phyloP scores from a whole-genome alignment of 1,140 invertebrate species.

The Gryllus bimaculatus region DNA sequence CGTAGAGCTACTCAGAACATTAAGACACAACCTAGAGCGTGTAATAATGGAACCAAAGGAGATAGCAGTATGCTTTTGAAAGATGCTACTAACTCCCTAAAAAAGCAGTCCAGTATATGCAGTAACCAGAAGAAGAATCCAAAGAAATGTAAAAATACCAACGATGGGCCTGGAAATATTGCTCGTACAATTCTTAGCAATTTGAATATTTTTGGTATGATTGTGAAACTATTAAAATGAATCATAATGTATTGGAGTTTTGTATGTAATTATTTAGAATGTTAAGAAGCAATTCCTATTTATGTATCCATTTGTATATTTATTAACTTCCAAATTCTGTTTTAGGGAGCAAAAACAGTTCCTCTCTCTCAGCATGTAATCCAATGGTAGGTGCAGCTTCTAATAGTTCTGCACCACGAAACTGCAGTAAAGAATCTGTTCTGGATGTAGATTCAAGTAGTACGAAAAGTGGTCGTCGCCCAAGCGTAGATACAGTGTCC shows the following conservation, averaged over 20 bases:
- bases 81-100: neutral
- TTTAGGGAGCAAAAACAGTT: no score
- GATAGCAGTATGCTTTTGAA: slow-evolving; percentile 2
- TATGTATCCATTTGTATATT: no score
- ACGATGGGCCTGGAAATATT: slow-evolving; percentile 48
- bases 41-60: neutral
- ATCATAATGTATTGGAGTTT: no score
- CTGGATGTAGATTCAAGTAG: slow-evolving; percentile 57
- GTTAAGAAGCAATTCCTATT: no score
- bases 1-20: neutral
- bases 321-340: no score
- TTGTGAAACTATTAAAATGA: neutral
- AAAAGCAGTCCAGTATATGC: neutral
- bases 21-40: neutral
- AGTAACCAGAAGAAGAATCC: slow-evolving; percentile 1
- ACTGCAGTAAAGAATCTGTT: slow-evolving; percentile 9
- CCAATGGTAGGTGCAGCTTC: neutral
- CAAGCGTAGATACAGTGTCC: slow-evolving; percentile 75
- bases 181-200: slow-evolving; percentile 69
- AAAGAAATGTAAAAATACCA: slow-evolving; percentile 33
- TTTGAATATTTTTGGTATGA: slow-evolving; percentile 66
- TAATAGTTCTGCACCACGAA: neutral
- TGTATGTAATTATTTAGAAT: no score
- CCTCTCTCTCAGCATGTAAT: no score
- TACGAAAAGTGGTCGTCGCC: slow-evolving; percentile 59